Percentiles rank a stretch among this genome's conserved stretches.
These are phyloP conservation scores for Clusia tigrina DNA, from an alignment of 2,888 invertebrate genomes.

Conservation along the genomic window DNA sequence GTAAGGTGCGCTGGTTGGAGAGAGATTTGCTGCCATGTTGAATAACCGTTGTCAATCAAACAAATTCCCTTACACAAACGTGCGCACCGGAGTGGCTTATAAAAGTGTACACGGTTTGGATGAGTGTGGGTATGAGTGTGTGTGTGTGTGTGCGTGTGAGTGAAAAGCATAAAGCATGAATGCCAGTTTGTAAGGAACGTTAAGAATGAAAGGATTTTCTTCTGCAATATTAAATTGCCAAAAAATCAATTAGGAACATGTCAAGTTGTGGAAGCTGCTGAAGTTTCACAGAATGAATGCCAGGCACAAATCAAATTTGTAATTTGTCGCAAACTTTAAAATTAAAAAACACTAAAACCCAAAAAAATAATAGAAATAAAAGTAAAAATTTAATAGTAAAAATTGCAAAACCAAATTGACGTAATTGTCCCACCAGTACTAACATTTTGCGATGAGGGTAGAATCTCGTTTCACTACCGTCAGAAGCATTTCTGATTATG, in stretches of 20 bases:
- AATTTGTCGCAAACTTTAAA: no score
- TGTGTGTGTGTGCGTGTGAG: conserved; percentile 14
- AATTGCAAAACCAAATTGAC: no score
- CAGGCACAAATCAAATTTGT: no score
- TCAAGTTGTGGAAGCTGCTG: conserved; percentile 47
- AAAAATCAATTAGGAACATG: conserved; percentile 59
- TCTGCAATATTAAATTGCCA: conserved; percentile 58
- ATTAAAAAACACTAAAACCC: no score
- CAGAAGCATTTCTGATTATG: conserved; percentile 22
- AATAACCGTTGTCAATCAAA: conserved; percentile 57
- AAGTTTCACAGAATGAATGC: no score
- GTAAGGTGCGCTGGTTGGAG: neutral
- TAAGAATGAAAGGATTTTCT: conserved; percentile 19
- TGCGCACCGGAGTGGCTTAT: neutral
- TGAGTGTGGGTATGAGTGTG: conserved; percentile 23
- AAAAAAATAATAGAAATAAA: no score
- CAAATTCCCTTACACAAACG: conserved; percentile 50
- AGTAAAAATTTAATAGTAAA: no score
- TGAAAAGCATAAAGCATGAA: conserved; percentile 30
- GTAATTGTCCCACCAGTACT: no score
- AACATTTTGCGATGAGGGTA: conserved; percentile 17
- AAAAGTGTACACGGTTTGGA: neutral
- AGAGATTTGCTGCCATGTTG: conserved; percentile 28
- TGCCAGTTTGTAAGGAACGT: conserved; percentile 11
- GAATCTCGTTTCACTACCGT: neutral